These are phyloP conservation scores for Nomada goodeniana DNA, from an alignment of 2,888 invertebrate genomes.

Conservation along the genomic window DNA sequence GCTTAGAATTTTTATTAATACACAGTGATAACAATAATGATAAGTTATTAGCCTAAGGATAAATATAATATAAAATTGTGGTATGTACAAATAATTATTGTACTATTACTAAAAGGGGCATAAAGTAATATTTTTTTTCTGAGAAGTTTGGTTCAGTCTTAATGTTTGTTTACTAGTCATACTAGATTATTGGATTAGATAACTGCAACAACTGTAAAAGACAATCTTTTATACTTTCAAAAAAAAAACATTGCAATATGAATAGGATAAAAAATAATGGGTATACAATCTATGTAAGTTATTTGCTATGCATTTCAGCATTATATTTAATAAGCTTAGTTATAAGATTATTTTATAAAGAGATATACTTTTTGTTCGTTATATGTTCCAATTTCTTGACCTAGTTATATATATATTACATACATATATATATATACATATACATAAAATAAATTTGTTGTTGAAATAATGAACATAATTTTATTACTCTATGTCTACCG, in stretches of 20 bases:
- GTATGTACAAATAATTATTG: constrained; percentile 15
- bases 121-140: constrained; percentile 16
- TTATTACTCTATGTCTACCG: neutral
- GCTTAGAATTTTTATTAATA: constrained; percentile 2
- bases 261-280: constrained; percentile 30
- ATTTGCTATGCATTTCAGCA: constrained; percentile 48
- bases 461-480: constrained; percentile 14
- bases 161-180: constrained; percentile 36
- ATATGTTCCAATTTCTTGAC: constrained; percentile 33
- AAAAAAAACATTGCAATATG: constrained; percentile 26
- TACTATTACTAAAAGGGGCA: constrained; percentile 14
- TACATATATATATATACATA: constrained; percentile 27
- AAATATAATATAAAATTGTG: constrained; percentile 19
- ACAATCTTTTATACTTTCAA: constrained; percentile 59
- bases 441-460: constrained; percentile 37
- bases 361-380: constrained; percentile 37
- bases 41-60: constrained; percentile 6
- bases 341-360: constrained; percentile 51
- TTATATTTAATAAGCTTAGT: constrained; percentile 34
- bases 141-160: constrained; percentile 7
- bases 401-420: constrained; percentile 27
- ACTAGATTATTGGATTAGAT: constrained; percentile 21
- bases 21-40: neutral
- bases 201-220: constrained; percentile 34
- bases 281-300: constrained; percentile 34